phyloP scores from a whole-genome alignment of 2,797 vertebrate genomes.

The Salarias fasciatus region DNA sequence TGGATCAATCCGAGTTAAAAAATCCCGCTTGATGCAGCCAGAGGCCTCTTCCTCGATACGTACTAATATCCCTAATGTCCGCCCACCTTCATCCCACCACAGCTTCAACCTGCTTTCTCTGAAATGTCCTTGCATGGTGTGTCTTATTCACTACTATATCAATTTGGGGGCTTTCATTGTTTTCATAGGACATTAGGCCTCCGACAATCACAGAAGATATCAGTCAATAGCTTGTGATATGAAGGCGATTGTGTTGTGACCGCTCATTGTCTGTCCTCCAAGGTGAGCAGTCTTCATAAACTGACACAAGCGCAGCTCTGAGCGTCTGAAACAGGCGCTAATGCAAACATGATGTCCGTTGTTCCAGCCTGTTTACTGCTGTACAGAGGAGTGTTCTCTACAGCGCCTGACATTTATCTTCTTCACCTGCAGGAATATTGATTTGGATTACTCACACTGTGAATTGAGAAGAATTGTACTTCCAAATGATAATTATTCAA shows the following conservation, averaged over 20 bases:
- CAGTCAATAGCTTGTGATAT: conserved; percentile 51
- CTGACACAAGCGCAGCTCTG: neutral
- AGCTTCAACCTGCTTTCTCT: conserved; percentile 16
- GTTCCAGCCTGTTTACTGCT: neutral
- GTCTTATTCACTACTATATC: conserved; percentile 20
- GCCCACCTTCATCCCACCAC: conserved; percentile 33
- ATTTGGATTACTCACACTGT: too few relatives aligned
- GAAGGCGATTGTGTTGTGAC: conserved; percentile 45
- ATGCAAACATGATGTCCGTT: neutral
- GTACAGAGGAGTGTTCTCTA: neutral
- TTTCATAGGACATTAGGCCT: conserved; percentile 46
- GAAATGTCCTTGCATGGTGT: conserved; percentile 47
- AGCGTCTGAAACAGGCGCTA: neutral
- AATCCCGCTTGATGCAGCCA: conserved; percentile 68
- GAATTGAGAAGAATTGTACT: too few relatives aligned
- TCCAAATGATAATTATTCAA: too few relatives aligned
- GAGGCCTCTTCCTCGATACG: conserved; percentile 46
- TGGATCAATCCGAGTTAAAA: conserved; percentile 74
- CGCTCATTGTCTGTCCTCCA: conserved; percentile 13
- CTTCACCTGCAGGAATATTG: too few relatives aligned
- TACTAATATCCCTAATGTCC: conserved; percentile 64
- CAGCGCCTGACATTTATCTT: neutral
- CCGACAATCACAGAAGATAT: conserved; percentile 42
- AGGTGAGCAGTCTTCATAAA: neutral
- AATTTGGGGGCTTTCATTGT: conserved; percentile 61